Conservation (phyloP, 2,888 invertebrate genomes). For the Antheraea assamensis region DNA sequence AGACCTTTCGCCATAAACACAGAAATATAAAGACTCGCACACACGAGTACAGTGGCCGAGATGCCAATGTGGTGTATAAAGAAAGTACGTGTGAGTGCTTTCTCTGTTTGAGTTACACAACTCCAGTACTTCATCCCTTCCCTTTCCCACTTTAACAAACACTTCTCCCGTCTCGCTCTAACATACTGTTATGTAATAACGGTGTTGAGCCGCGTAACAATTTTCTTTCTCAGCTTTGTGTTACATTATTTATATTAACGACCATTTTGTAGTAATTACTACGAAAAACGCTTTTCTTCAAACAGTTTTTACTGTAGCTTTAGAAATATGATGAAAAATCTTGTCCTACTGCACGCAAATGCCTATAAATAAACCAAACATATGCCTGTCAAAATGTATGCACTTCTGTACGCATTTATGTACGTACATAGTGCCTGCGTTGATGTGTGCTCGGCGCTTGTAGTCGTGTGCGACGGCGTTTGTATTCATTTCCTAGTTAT, state of each 20-base stretch:
- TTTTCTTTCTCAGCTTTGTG: slow-evolving; percentile 71
- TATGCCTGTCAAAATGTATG: slow-evolving; percentile 56
- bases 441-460: slow-evolving; percentile 33
- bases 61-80: slow-evolving; percentile 56
- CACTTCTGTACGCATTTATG: slow-evolving; percentile 51
- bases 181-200: slow-evolving; percentile 79
- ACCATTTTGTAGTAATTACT: background rate
- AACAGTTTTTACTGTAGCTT: background rate
- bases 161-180: slow-evolving; percentile 50
- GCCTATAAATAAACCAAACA: slow-evolving; percentile 67
- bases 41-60: slow-evolving; percentile 51
- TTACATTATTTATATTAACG: slow-evolving; percentile 38
- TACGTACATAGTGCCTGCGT: slow-evolving; percentile 43
- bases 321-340: slow-evolving; percentile 1
- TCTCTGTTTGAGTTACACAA: slow-evolving; percentile 80
- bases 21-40: slow-evolving; percentile 71
- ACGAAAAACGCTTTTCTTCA: background rate
- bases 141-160: slow-evolving; percentile 52
- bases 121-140: slow-evolving; percentile 52
- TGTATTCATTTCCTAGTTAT: slow-evolving; percentile 78
- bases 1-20: slow-evolving; percentile 65
- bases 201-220: slow-evolving; percentile 77
- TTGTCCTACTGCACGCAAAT: slow-evolving; percentile 29
- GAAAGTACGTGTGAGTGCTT: slow-evolving; percentile 77
- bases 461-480: slow-evolving; percentile 59